Evolutionary conservation across 2,113 vertebrate species (phyloP).

Genomic region (Cyrtonyx montezumae): DNA sequence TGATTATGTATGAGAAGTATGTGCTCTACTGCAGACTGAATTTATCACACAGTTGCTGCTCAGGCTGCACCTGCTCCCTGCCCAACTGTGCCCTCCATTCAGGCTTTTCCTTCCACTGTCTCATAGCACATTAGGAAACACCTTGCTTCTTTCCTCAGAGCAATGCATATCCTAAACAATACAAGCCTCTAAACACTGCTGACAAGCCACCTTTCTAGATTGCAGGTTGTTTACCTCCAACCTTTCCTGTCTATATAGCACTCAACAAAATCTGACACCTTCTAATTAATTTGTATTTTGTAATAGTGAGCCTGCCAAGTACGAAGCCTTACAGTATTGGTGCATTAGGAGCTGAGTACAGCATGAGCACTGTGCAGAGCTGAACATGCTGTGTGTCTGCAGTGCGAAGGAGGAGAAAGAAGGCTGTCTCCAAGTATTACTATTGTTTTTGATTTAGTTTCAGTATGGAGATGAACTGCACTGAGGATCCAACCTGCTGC

Average conservation of each 20-base stretch:
- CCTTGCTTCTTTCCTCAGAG: not conserved
- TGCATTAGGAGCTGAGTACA: not conserved
- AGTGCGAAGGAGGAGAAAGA: slow-evolving; percentile 19
- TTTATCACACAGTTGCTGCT: not conserved
- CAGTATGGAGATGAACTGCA: not conserved
- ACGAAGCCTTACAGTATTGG: not conserved
- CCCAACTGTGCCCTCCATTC: slow-evolving; percentile 7
- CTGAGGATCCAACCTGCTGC: not conserved
- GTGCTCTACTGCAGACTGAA: not conserved
- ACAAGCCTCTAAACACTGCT: not conserved
- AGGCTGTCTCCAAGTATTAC: not conserved
- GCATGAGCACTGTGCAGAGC: not conserved
- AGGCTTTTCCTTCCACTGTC: not conserved
- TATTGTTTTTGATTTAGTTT: not conserved
- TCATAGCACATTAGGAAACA: slow-evolving; percentile 6
- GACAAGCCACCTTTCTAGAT: not conserved
- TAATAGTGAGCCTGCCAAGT: slow-evolving; percentile 38
- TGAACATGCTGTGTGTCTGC: not conserved
- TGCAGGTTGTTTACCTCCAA: slow-evolving; percentile 7
- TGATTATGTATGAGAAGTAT: not conserved
- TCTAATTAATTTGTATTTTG: slow-evolving; percentile 47
- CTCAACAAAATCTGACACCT: slow-evolving; percentile 34
- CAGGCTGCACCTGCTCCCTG: slow-evolving; percentile 50
- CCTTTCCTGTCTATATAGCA: not conserved
- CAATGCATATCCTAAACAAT: not conserved